Evolutionary conservation across 1,140 invertebrate species (phyloP), one percentile per base, ranked within the genome.

Genomic region (Zaprionus ghesquierei): DNA sequence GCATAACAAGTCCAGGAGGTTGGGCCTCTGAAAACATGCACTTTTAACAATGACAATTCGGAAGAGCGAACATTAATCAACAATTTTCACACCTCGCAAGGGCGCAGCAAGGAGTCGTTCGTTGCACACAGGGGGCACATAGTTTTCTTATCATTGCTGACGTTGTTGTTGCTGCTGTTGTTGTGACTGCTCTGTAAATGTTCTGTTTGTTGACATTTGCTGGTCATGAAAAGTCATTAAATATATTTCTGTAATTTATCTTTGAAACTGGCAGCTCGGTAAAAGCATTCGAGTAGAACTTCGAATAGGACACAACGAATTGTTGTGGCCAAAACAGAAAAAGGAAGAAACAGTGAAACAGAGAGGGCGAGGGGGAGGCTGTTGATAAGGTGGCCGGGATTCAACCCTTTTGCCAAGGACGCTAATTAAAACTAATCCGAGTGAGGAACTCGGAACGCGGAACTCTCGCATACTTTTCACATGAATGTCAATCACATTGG

Each of bases 201-300:
- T 77, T 85, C 77, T 73, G 75, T 84, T 87, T 89, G 84, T 87
- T 87, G 82, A 87, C 82, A 87, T 77, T 87, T 87, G 82, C 82
- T 89, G 82, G 82, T 87, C 82, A 84, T 87, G 82, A 87, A 87
- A 89, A 87, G 84, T 87, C 84, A 87, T 87, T 87, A 89, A 87
- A 89, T 89, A 89, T 87, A 87, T 79, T 87, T 89, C 84, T 89
- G 84, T 89, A 87, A 87, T 87, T 87, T 87, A 87, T 87, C 82
- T 87, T 77, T 60, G 77, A 53, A 63, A 70, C 68, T 87, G 80
- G 80, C 80, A 84, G 80, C 70, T 86, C 60, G 65, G 81, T 85
- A 85, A 85, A 81, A 79, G 70, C 82, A 85, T 85, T 85, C 80
- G 65, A 84, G 59, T 69, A 58, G 49, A 76, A 71, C 66, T 80